Conservation (phyloP, 2,888 invertebrate genomes). For the Patella pellucida region DNA sequence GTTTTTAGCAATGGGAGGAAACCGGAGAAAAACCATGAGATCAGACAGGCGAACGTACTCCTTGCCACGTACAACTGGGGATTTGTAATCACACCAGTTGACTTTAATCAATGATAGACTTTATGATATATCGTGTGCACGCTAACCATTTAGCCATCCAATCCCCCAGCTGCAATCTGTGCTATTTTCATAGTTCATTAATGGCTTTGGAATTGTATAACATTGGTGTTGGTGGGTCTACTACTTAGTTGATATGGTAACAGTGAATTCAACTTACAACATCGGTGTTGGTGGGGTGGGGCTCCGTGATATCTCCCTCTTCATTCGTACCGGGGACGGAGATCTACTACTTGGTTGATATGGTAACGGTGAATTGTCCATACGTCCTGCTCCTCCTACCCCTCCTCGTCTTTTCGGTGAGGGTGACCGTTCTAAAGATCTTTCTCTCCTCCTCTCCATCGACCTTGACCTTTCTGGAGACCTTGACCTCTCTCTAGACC, state of each 20-base stretch:
- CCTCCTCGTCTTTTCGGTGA: constrained; percentile 38
- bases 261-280: constrained; percentile 13
- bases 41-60: too few species aligned
- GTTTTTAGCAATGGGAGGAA: too few species aligned
- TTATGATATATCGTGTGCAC: too few species aligned
- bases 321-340: constrained; percentile 52
- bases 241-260: too few species aligned
- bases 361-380: constrained; percentile 59
- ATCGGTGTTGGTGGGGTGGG: constrained; percentile 80
- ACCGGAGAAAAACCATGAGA: too few species aligned
- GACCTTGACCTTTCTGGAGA: constrained; percentile 71
- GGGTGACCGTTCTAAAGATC: constrained; percentile 68
- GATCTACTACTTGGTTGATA: constrained; percentile 57
- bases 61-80: too few species aligned
- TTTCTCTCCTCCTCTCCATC: constrained; percentile 67
- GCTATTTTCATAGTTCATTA: too few species aligned
- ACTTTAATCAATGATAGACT: too few species aligned
- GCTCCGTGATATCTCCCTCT: constrained; percentile 67
- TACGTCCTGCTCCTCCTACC: constrained; percentile 63
- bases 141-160: too few species aligned
- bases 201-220: neutral
- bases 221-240: constrained; percentile 80
- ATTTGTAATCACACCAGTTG: too few species aligned
- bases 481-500: constrained; percentile 23
- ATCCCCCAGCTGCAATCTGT: too few species aligned